Evolutionary conservation across 2,888 invertebrate genomes (phyloP), one percentile per base, ranked within the genome.

Genomic region (Tetropium fuscum): DNA sequence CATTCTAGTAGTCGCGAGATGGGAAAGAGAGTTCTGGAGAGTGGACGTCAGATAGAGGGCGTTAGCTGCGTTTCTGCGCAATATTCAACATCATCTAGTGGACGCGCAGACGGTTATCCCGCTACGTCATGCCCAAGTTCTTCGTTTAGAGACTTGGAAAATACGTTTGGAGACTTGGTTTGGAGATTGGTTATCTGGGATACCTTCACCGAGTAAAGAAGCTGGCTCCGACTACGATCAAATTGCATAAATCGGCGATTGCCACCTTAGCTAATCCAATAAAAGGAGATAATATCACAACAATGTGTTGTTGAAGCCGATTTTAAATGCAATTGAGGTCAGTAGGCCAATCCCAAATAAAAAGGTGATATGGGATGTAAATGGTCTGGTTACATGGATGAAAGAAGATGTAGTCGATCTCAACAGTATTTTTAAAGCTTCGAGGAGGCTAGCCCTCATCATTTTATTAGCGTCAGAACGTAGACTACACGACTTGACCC

Each of bases 11-110:
- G 70, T 68, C 1, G 63, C 64, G 8, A 68, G 70, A 30, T 64
- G 70, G 58, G 49, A 63, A 16, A 64, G 38, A 40, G 71, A 69
- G 2, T 77, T 73, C 51, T 77, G 76, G 74, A 41, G 67, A 66
- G 54, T 74, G n/a, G 75, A 77, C 27, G 60, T 78, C 7, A 68
- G 63, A 54, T n/a, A 53, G 3, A 53, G 77, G 38, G 82, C 81
- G 10, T 3, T 64, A 25, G 60, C 48, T n/a, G 47, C 57, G 7
- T 59, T 63, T 1, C 8, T 43, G 1, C 43, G 25, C 3, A 43
- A 43, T 15, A 11, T 43, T 7, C 22, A 41, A 20, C 25, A 43
- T 15, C 43, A 43, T 13, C 13, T 43, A 0, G 15, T 25, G 8
- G 43, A 43, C 2, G 15, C 43, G 3, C 13, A 22, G 7, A 25